Evolutionary conservation across 2,888 invertebrate genomes (phyloP).

Genomic region (Kryphioiulus occultus): DNA sequence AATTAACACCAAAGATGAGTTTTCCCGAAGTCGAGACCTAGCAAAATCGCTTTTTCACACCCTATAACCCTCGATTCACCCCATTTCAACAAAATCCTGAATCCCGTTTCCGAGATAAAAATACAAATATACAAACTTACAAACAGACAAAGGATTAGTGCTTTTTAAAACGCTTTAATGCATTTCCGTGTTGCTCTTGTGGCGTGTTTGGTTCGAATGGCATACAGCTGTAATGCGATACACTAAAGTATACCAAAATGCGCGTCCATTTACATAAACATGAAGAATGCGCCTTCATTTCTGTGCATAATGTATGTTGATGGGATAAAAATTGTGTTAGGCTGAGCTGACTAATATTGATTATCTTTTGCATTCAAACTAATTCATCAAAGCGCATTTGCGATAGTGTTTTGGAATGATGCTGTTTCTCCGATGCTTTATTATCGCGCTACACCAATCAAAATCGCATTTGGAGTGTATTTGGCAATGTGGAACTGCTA

Average conservation of each 20-base stretch:
- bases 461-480: slow-evolving; percentile 37
- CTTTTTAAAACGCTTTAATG: slow-evolving; percentile 21
- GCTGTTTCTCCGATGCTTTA: slow-evolving; percentile 3
- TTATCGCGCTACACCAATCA: not conserved
- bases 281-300: slow-evolving; percentile 12
- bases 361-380: not conserved
- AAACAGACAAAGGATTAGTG: no score
- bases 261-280: not conserved
- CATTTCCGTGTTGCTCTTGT: not conserved
- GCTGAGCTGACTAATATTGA: not conserved
- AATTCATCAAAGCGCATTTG: slow-evolving; percentile 25
- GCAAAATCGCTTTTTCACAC: no score
- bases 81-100: no score
- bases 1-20: no score
- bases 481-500: not conserved
- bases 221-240: not conserved
- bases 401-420: not conserved
- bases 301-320: not conserved
- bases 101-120: no score
- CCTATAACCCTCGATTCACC: no score
- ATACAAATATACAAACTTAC: no score
- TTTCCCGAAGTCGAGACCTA: no score
- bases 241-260: not conserved
- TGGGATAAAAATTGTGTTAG: slow-evolving; percentile 16
- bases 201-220: not conserved